Evolutionary conservation across 2,113 vertebrate species (phyloP).

Genomic region (Hemiprocne comata): DNA sequence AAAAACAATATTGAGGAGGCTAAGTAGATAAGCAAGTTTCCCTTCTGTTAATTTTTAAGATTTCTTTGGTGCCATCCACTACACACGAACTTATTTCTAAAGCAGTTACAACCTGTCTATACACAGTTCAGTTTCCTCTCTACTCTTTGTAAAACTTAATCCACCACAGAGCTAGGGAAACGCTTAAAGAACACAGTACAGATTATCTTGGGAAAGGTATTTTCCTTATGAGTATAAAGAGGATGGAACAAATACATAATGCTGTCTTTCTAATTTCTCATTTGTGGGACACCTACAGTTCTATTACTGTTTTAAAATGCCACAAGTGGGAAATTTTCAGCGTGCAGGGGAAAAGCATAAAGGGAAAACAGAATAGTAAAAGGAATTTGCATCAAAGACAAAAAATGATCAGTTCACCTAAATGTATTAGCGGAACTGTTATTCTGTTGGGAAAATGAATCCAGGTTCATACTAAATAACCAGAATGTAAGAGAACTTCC

Average conservation of each 20-base stretch:
- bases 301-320: not conserved
- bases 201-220: not conserved
- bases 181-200: not conserved
- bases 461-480: not conserved
- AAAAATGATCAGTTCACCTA: not conserved
- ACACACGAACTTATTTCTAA: not conserved
- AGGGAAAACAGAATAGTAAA: not conserved
- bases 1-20: not conserved
- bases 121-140: not conserved
- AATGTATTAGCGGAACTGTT: not conserved
- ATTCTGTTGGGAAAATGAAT: not conserved
- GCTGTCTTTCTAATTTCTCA: not conserved
- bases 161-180: not conserved
- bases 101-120: not conserved
- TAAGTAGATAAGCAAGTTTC: not conserved
- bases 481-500: not conserved
- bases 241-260: not conserved
- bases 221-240: not conserved
- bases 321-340: not conserved
- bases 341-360: not conserved
- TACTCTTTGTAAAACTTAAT: not conserved
- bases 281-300: not conserved
- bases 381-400: not conserved
- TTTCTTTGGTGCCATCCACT: not conserved
- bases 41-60: constrained; percentile 6